Conservation (phyloP, 1,140 invertebrate genomes). For the Drosophila athabasca region DNA sequence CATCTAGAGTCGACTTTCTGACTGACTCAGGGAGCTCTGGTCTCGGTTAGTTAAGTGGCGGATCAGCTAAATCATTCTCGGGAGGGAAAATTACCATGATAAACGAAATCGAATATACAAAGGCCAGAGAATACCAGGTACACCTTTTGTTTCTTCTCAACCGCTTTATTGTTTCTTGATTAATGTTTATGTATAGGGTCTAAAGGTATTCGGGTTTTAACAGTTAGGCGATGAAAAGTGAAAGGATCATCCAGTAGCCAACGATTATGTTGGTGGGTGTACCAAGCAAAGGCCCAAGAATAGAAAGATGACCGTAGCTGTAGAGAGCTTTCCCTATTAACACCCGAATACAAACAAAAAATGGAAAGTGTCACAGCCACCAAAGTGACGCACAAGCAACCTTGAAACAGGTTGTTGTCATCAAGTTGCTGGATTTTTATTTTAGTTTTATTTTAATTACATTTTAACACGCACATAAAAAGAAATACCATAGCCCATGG, state of each 20-base stretch:
- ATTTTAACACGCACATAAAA: slow-evolving; percentile 44
- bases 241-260: slow-evolving; percentile 62
- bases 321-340: slow-evolving; percentile 56
- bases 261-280: slow-evolving; percentile 36
- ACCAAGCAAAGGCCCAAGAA: slow-evolving; percentile 20
- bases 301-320: background rate
- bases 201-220: slow-evolving; percentile 26
- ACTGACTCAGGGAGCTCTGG: slow-evolving; percentile 24
- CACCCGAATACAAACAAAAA: slow-evolving; percentile 18
- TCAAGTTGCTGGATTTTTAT: background rate
- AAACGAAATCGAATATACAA: slow-evolving; percentile 33
- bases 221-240: slow-evolving; percentile 65
- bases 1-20: slow-evolving; percentile 5
- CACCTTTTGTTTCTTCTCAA: slow-evolving; percentile 30
- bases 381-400: slow-evolving; percentile 51
- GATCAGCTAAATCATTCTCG: slow-evolving; percentile 18
- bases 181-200: slow-evolving; percentile 61
- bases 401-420: slow-evolving; percentile 54
- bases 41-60: slow-evolving; percentile 4
- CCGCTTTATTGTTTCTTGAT: slow-evolving; percentile 56
- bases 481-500: slow-evolving; percentile 17
- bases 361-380: slow-evolving; percentile 73
- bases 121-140: slow-evolving; percentile 5
- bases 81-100: slow-evolving; percentile 53
- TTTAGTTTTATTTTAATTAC: slow-evolving; percentile 1